Percentiles rank a stretch among this genome's conserved stretches.
Conservation (phyloP, 2,113 vertebrate genomes). For the Phyllostomus discolor region DNA sequence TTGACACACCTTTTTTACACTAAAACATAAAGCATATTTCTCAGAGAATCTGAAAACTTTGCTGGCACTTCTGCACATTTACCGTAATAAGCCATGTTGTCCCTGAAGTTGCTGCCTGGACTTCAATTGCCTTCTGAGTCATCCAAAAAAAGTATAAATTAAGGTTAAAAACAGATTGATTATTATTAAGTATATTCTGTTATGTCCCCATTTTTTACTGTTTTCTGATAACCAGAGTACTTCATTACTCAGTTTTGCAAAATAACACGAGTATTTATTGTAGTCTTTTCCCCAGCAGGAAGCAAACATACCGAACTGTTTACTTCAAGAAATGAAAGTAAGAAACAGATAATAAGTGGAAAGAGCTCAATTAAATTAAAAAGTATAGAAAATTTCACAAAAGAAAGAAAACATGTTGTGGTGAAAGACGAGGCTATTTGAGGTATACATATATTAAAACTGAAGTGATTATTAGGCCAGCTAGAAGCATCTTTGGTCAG, state of each 20-base stretch:
- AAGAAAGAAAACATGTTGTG: background rate
- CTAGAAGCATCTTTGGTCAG: background rate
- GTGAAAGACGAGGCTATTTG: background rate
- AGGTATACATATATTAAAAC: background rate
- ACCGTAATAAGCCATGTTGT: background rate
- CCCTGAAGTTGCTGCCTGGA: background rate
- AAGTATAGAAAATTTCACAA: background rate
- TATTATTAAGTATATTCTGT: background rate
- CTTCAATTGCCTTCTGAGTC: background rate
- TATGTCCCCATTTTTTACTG: background rate
- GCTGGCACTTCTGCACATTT: slow-evolving; percentile 9
- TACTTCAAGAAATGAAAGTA: background rate
- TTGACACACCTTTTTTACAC: background rate
- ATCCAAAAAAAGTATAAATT: background rate
- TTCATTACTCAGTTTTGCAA: background rate
- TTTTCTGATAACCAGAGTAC: background rate
- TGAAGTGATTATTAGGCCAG: background rate
- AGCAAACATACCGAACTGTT: background rate
- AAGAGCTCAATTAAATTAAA: background rate
- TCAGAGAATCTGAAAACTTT: slow-evolving; percentile 46
- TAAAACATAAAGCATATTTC: slow-evolving; percentile 31
- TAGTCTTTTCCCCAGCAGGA: background rate
- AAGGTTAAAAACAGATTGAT: background rate
- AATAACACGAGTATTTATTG: background rate
- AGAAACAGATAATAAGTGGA: background rate